Evolutionary conservation across 2,797 vertebrate genomes (phyloP), one percentile per base, ranked within the genome.

Genomic region (Lophotriccus pileatus): DNA sequence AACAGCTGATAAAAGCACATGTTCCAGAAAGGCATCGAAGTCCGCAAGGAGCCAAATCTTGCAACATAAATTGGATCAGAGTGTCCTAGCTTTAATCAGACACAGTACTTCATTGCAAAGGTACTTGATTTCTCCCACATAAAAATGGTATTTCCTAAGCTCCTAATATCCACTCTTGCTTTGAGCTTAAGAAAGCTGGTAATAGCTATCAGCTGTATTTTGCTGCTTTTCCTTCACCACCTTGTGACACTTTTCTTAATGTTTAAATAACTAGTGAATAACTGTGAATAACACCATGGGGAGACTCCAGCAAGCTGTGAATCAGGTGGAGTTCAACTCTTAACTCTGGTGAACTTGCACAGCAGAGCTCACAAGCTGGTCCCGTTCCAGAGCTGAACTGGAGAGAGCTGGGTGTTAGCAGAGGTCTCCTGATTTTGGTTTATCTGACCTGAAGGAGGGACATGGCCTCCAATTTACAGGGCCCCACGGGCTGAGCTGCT

Each of bases 381-480:
- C 30, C 36, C 44, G 41, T 63, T 49, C 39, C 7, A 13, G 49
- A 56, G 44, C 10, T 20, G 55, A 49, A 23, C 23, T 39, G 68
- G 16, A 8, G 44, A 43, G 59, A 87, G 10, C 25, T 74, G 39
- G 7, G 15, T 3, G 2, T 46, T 16, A 37, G 39, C 44, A 74
- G n/a, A 68, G 27, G 60, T 67, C 19, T n/a, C 9, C 39, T 20
- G 7, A 1, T 60, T 56, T 18, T 59, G 43, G 13, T 77, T 77
- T 70, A 16, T 66, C 68, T 69, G 69, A 37, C 30, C 18, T 32
- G 62, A 30, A 75, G 47, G 44, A 63, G 20, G 19, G 11, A 27
- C 13, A 7, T 1, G 1, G 46, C 24, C 39, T 49, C 14, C 20
- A 10, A 6, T 77, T 50, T 25, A 7, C 1, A 2, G 24, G 22